Evolutionary conservation across 2,113 vertebrate genomes (phyloP).

Genomic region (Leiothrix lutea): DNA sequence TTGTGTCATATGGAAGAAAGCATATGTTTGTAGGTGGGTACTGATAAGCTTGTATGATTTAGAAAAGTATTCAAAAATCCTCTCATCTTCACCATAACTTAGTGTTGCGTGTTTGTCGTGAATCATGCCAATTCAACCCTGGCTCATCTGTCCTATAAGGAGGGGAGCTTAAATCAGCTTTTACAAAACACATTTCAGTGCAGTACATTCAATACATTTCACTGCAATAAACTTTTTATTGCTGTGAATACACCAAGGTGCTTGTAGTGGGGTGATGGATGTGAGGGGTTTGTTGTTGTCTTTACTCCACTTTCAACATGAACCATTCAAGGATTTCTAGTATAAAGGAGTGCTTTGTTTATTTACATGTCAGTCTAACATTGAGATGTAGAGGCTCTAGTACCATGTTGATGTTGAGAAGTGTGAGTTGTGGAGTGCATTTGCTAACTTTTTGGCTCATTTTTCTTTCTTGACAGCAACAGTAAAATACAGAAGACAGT

Average conservation of each 20-base stretch:
- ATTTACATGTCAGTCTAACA: neutral
- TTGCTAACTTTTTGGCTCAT: neutral
- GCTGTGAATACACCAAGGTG: neutral
- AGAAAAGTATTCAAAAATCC: neutral
- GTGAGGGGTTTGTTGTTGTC: accelerated
- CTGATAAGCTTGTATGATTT: neutral
- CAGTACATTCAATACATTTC: neutral
- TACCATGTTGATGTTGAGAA: accelerated
- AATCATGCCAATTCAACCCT: neutral
- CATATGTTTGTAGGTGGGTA: conserved; percentile 5
- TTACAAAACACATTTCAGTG: neutral
- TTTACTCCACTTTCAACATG: neutral
- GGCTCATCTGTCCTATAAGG: neutral
- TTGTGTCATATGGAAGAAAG: neutral
- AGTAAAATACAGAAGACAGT: neutral
- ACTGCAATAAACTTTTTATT: neutral
- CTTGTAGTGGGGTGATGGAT: neutral
- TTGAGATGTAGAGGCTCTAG: neutral
- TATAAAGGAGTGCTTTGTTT: neutral
- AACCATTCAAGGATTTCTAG: neutral
- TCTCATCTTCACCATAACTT: neutral
- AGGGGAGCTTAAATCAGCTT: neutral
- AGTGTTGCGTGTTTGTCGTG: neutral
- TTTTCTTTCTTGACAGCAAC: neutral
- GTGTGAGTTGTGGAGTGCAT: neutral